Conservation (phyloP, 2,113 vertebrate species). For the Ageneiosus marmoratus region DNA sequence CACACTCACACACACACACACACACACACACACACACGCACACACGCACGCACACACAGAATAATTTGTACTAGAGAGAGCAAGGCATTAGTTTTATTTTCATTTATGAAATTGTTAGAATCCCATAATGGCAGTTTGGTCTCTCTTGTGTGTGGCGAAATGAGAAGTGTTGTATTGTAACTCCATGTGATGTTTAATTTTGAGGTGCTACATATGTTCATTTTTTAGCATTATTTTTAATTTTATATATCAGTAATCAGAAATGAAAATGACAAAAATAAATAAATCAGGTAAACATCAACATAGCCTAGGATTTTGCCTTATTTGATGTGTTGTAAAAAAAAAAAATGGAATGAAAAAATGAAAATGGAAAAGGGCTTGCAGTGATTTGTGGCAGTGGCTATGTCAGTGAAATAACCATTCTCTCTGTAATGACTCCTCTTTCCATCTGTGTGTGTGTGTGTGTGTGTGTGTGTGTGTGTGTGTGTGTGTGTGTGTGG, state of each 20-base stretch:
- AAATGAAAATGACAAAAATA: constrained; percentile 18
- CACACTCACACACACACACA: neutral
- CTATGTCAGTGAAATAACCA: constrained; percentile 14
- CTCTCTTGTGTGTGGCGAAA: constrained; percentile 55
- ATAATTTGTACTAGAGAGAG: constrained; percentile 7
- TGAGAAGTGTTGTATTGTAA: constrained; percentile 58
- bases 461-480: constrained; percentile 30
- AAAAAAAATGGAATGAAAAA: neutral
- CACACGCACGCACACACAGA: constrained; percentile 2
- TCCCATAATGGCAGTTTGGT: constrained; percentile 25
- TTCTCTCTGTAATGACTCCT: constrained; percentile 43
- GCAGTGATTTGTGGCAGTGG: constrained; percentile 21
- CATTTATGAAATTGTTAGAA: constrained; percentile 8
- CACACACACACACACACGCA: neutral
- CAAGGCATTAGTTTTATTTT: constrained; percentile 15
- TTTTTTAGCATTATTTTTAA: neutral
- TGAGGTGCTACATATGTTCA: constrained; percentile 18
- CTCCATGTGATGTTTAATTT: constrained; percentile 57
- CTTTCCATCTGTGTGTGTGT: constrained; percentile 44
- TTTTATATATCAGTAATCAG: constrained; percentile 16
- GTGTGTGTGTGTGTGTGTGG: constrained; percentile 10
- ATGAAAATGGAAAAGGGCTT: constrained; percentile 1
- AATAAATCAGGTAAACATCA: constrained; percentile 59
- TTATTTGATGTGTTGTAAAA: constrained; percentile 8
- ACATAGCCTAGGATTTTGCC: constrained; percentile 13